Evolutionary conservation across 2,113 vertebrate genomes (phyloP).

Genomic region (Cepphus grylle): DNA sequence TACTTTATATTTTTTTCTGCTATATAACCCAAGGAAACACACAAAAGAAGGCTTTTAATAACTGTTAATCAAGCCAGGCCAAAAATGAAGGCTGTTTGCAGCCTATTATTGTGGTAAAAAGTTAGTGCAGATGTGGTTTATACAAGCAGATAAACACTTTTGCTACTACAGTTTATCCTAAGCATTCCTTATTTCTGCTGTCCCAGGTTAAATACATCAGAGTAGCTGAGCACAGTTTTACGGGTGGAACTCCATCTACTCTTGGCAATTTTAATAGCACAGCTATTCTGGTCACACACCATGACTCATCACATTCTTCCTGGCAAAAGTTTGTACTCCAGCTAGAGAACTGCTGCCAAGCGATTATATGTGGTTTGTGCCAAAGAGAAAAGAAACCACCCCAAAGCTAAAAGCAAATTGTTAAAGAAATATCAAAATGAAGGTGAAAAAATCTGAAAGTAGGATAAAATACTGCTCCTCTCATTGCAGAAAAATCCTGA

Average conservation of each 20-base stretch:
- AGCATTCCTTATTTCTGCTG: background rate
- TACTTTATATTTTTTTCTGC: background rate
- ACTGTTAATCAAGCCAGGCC: background rate
- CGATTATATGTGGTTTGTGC: background rate
- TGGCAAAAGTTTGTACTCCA: background rate
- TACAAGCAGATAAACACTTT: background rate
- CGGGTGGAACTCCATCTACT: background rate
- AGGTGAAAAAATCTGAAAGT: background rate
- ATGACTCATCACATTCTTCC: slow-evolving; percentile 1
- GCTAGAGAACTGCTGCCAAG: background rate
- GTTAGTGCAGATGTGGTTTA: background rate
- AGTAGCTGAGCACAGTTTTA: background rate
- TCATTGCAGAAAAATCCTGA: background rate
- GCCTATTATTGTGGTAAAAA: background rate
- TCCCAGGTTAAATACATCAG: background rate
- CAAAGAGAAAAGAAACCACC: background rate
- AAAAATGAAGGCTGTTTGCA: background rate
- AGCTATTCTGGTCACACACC: background rate
- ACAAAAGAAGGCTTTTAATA: background rate
- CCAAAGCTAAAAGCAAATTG: background rate
- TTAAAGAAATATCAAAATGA: background rate
- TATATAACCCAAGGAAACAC: background rate
- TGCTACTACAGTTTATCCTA: background rate
- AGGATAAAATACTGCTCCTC: background rate
- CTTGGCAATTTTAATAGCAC: background rate